Percentiles rank a stretch among this genome's conserved stretches.
Evolutionary conservation across 2,888 invertebrate species (phyloP).

Genomic region (Andrena marginata): DNA sequence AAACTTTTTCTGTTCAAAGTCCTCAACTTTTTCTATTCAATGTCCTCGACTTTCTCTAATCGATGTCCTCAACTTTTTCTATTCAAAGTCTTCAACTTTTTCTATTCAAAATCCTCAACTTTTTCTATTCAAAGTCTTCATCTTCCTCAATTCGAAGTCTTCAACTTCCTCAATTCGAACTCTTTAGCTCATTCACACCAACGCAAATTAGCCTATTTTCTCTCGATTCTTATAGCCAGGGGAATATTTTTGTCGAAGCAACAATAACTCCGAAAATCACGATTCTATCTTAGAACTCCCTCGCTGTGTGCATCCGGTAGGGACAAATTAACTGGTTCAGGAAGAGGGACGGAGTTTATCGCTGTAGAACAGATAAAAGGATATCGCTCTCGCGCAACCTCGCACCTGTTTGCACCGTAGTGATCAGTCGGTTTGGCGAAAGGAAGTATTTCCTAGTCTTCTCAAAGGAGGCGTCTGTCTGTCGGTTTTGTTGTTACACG

Average conservation of each 20-base stretch:
- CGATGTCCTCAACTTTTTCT: too few relatives aligned
- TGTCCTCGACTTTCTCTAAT: too few relatives aligned
- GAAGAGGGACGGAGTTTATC: slow-evolving; percentile 70
- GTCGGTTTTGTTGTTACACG: slow-evolving; percentile 59
- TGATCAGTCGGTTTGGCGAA: slow-evolving; percentile 60
- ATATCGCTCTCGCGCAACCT: slow-evolving; percentile 57
- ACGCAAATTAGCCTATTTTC: too few relatives aligned
- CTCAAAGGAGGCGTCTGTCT: slow-evolving; percentile 42
- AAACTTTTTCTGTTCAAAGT: too few relatives aligned
- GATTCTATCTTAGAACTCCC: neutral
- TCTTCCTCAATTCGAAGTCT: too few relatives aligned
- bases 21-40: too few relatives aligned
- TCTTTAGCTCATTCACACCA: too few relatives aligned
- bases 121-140: too few relatives aligned
- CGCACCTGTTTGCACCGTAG: slow-evolving; percentile 70
- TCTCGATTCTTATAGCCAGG: neutral
- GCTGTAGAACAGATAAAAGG: slow-evolving; percentile 55
- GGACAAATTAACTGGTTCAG: slow-evolving; percentile 66
- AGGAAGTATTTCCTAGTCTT: slow-evolving; percentile 44
- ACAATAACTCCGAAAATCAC: neutral
- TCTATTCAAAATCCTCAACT: too few relatives aligned
- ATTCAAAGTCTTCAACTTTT: too few relatives aligned
- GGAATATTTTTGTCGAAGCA: neutral
- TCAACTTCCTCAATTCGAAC: too few relatives aligned
- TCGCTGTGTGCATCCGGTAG: slow-evolving; percentile 34